Percentiles rank a stretch among this genome's conserved stretches.
Conservation (phyloP, 2,888 invertebrate species). For the Leptinotarsa juncta region DNA sequence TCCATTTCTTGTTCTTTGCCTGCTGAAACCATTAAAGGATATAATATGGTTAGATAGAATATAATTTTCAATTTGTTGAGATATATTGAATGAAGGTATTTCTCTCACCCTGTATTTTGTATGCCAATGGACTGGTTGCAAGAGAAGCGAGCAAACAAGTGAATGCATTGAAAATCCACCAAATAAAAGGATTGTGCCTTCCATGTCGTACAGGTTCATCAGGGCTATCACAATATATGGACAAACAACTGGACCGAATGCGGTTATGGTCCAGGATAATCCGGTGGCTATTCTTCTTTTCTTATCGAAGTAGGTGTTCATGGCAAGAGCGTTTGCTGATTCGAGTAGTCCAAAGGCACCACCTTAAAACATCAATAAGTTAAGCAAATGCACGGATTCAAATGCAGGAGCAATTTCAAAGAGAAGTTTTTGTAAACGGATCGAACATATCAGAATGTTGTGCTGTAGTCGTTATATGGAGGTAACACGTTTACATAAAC, state of each 20-base stretch:
- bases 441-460: no score
- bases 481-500: no score
- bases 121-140: conserved; percentile 84
- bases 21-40: no score
- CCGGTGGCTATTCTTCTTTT: conserved; percentile 78
- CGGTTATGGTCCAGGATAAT: conserved; percentile 78
- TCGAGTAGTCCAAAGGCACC: conserved; percentile 75
- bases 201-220: conserved; percentile 73
- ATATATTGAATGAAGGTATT: background rate
- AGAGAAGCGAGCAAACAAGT: conserved; percentile 74
- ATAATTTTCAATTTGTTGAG: background rate
- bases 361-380: conserved; percentile 62
- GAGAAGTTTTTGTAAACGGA: no score
- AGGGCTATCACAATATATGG: conserved; percentile 77
- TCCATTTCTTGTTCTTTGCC: no score
- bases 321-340: conserved; percentile 77
- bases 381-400: no score
- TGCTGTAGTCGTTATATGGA: no score
- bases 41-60: background rate
- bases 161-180: conserved; percentile 77
- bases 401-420: no score
- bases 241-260: conserved; percentile 78
- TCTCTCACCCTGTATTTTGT: conserved; percentile 65
- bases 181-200: conserved; percentile 75
- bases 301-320: conserved; percentile 80